Evolutionary conservation across 2,113 vertebrate species (phyloP).

Genomic region (Crotalus viridis): DNA sequence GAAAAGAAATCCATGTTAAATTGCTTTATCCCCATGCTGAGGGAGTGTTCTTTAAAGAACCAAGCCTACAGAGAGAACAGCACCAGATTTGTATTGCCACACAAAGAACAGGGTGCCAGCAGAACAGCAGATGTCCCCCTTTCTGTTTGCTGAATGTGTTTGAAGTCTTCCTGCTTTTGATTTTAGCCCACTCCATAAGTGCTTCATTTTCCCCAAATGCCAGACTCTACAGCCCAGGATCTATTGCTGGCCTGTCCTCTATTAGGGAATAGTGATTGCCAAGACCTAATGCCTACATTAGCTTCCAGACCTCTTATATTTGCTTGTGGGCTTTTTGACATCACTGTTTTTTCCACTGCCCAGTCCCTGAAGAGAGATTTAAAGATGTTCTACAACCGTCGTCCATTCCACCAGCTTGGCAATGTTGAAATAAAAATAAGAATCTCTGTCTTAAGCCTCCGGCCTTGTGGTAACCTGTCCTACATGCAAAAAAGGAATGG

Average conservation of each 20-base stretch:
- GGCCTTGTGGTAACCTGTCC: background rate
- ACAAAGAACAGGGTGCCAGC: background rate
- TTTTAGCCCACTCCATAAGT: background rate
- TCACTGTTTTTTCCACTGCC: background rate
- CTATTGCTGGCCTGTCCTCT: background rate
- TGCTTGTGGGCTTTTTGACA: background rate
- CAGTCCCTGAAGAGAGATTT: background rate
- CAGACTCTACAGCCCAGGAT: background rate
- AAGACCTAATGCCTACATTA: background rate
- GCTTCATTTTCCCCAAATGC: background rate
- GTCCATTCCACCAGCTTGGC: background rate
- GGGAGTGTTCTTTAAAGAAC: background rate
- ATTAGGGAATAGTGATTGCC: background rate
- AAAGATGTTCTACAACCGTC: background rate
- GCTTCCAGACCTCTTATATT: background rate
- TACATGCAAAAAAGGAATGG: background rate
- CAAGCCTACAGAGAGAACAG: background rate
- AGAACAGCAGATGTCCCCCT: background rate
- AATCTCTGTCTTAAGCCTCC: background rate
- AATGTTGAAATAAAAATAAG: background rate
- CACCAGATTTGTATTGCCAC: background rate
- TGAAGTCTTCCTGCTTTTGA: background rate
- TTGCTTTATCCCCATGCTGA: background rate
- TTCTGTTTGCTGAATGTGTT: background rate
- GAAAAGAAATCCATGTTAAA: background rate